phyloP scores from a whole-genome alignment of 2,888 invertebrate genomes.

The Pecten maximus region DNA sequence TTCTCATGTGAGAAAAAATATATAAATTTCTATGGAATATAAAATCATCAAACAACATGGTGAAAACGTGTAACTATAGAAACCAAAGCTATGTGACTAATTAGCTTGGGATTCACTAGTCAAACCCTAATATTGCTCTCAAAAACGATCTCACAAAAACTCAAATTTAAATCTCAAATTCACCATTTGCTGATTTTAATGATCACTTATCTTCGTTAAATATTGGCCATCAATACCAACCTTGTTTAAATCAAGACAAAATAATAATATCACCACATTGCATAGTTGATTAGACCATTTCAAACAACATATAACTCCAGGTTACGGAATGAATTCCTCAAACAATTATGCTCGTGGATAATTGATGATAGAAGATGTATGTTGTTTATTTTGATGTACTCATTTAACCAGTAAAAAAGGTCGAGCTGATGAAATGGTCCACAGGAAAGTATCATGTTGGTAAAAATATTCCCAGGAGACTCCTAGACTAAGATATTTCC shows the following conservation, averaged over 20 bases:
- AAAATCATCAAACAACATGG: background rate
- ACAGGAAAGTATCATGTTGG: background rate
- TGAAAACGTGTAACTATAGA: background rate
- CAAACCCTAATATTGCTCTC: background rate
- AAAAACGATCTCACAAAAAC: background rate
- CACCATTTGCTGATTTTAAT: background rate
- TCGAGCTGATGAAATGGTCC: background rate
- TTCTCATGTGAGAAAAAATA: constrained; percentile 8
- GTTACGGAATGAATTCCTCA: background rate
- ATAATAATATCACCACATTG: background rate
- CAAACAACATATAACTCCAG: background rate
- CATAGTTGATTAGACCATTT: background rate
- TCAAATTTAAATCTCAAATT: background rate
- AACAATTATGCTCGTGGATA: background rate
- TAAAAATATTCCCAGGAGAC: background rate
- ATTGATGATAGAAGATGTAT: background rate
- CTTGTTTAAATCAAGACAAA: background rate
- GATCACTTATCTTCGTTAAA: background rate
- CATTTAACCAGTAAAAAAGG: background rate
- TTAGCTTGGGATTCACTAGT: background rate
- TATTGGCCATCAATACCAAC: background rate
- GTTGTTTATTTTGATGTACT: background rate
- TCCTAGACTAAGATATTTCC: too few relatives aligned
- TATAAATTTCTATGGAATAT: constrained; percentile 16
- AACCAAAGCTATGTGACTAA: background rate